Evolutionary conservation across 2,113 vertebrate species (phyloP).

Genomic region (Actenoides hombroni): DNA sequence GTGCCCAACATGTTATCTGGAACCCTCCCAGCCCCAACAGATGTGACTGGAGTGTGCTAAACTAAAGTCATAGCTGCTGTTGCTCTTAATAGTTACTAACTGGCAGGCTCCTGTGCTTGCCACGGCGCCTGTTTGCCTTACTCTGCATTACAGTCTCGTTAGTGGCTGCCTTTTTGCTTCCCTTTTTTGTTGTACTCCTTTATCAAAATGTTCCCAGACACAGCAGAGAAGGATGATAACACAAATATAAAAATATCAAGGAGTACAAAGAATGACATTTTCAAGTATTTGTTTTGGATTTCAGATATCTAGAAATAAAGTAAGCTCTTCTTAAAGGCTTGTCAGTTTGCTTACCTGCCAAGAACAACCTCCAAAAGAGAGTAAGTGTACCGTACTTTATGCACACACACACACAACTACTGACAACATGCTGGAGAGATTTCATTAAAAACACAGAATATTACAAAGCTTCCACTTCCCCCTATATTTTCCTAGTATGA

Average conservation of each 20-base stretch:
- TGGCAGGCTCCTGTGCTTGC: neutral
- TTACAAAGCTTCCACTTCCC: neutral
- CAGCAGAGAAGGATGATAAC: neutral
- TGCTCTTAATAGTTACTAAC: neutral
- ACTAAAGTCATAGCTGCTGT: accelerated
- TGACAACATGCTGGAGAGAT: neutral
- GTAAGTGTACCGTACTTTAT: neutral
- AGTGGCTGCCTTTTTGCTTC: neutral
- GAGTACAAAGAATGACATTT: neutral
- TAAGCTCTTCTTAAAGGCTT: neutral
- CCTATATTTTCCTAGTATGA: neutral
- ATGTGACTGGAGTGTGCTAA: neutral
- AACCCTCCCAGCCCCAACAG: no score
- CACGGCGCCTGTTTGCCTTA: neutral
- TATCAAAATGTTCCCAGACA: neutral
- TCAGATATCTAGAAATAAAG: neutral
- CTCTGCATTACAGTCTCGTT: no score
- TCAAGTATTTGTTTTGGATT: neutral
- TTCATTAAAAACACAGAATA: neutral
- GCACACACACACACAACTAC: neutral
- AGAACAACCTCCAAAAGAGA: neutral
- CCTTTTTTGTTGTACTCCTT: neutral
- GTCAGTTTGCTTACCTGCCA: neutral
- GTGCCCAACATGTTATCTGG: accelerated
- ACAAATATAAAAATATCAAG: neutral